Conservation (phyloP, 2,888 invertebrate species). For the Xestia sexstrigata region DNA sequence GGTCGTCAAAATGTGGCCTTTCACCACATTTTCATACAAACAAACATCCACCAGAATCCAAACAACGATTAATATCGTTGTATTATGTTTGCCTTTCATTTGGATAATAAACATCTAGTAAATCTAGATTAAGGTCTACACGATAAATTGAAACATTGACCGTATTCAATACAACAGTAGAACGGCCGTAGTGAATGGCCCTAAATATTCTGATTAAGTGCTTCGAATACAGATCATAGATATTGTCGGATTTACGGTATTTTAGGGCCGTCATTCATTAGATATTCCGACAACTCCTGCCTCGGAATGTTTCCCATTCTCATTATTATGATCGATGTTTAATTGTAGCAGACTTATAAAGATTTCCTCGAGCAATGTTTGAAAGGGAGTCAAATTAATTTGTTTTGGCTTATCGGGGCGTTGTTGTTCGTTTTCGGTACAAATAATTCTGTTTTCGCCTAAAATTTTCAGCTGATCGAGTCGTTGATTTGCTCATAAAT, state of each 20-base stretch:
- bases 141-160: conserved; percentile 46
- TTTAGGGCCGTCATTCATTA: conserved; percentile 6
- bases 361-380: conserved; percentile 10
- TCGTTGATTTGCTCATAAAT: background rate
- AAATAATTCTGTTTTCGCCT: background rate
- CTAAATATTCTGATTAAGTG: conserved; percentile 22
- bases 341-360: conserved; percentile 6
- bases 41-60: conserved; percentile 2
- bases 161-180: conserved; percentile 24
- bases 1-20: no score
- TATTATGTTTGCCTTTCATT: conserved; percentile 32
- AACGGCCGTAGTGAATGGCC: conserved; percentile 27
- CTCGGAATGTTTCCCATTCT: conserved; percentile 14
- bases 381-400: conserved; percentile 17
- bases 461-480: background rate
- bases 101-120: conserved; percentile 44
- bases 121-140: conserved; percentile 51
- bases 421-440: conserved; percentile 4
- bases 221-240: conserved; percentile 35
- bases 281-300: conserved; percentile 10
- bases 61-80: conserved; percentile 28
- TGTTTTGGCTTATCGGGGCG: conserved; percentile 11
- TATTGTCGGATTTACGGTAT: conserved; percentile 34
- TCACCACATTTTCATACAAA: conserved; percentile 28
- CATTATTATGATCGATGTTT: conserved; percentile 17